Conservation (phyloP, 2,888 invertebrate species). For the Urechis unicinctus region DNA sequence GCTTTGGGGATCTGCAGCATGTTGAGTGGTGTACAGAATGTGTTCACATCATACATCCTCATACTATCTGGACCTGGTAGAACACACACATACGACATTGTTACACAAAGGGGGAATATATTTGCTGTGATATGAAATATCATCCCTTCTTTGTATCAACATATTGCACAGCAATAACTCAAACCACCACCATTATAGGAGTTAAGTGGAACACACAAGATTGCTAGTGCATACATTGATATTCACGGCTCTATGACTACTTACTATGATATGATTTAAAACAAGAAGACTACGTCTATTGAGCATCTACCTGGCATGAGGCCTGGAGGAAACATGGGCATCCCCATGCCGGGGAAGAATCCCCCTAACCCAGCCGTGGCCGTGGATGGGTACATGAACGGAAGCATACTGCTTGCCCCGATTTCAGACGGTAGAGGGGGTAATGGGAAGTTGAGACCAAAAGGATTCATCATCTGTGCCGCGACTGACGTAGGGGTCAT, state of each 20-base stretch:
- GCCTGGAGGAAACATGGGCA: constrained; percentile 57
- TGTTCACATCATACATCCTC: constrained; percentile 50
- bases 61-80: constrained; percentile 37
- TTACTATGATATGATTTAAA: not conserved
- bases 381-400: constrained; percentile 51
- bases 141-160: no score
- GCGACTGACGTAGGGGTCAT: not conserved
- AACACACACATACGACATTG: constrained; percentile 2
- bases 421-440: constrained; percentile 15
- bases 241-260: not conserved
- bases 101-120: no score
- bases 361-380: constrained; percentile 20
- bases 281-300: not conserved
- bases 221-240: no score
- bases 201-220: no score
- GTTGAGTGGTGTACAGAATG: constrained; percentile 54
- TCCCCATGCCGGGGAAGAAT: constrained; percentile 44
- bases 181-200: no score
- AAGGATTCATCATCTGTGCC: constrained; percentile 1
- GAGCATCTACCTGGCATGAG: constrained; percentile 37
- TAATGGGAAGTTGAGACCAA: constrained; percentile 21
- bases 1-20: constrained; percentile 59
- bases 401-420: constrained; percentile 42
- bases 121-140: no score
- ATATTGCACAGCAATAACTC: no score